Evolutionary conservation across 2,113 vertebrate genomes (phyloP).

Genomic region (Thalassoma bifasciatum): DNA sequence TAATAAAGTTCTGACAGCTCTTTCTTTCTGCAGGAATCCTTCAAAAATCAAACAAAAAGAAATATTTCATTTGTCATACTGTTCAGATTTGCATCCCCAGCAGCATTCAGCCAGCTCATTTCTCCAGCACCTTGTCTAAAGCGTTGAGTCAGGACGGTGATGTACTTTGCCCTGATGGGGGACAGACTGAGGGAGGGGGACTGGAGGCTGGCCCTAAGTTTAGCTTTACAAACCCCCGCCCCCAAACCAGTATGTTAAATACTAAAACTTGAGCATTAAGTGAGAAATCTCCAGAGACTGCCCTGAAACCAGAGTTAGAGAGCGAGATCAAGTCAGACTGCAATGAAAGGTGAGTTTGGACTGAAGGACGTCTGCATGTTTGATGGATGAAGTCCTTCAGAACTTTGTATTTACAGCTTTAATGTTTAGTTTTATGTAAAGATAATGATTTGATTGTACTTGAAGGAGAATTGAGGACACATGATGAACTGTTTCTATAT

Average conservation of each 20-base stretch:
- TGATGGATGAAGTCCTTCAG: too few relatives aligned
- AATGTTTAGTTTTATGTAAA: not conserved
- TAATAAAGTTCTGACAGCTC: too few relatives aligned
- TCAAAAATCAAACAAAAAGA: too few relatives aligned
- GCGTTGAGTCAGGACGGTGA: slow-evolving; percentile 18
- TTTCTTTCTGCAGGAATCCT: not conserved
- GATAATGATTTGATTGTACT: not conserved
- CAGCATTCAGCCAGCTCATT: too few relatives aligned
- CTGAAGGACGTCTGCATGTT: too few relatives aligned
- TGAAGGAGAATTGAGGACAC: not conserved
- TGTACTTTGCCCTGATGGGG: slow-evolving; percentile 61
- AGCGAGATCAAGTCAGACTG: not conserved
- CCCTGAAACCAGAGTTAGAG: not conserved
- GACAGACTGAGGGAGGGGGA: slow-evolving; percentile 57
- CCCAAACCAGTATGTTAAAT: slow-evolving; percentile 80
- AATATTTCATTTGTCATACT: not conserved
- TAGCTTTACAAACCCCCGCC: slow-evolving; percentile 85
- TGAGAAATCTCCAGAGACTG: slow-evolving; percentile 40
- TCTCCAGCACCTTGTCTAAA: slow-evolving; percentile 35
- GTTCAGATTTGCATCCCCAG: too few relatives aligned
- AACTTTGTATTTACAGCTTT: too few relatives aligned
- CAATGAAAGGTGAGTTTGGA: slow-evolving; percentile 65
- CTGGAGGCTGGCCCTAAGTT: slow-evolving; percentile 86
- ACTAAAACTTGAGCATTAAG: slow-evolving; percentile 74
- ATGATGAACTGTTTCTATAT: not conserved